phyloP scores from a whole-genome alignment of 2,797 vertebrate species.

The Rousettus madagascariensis region DNA sequence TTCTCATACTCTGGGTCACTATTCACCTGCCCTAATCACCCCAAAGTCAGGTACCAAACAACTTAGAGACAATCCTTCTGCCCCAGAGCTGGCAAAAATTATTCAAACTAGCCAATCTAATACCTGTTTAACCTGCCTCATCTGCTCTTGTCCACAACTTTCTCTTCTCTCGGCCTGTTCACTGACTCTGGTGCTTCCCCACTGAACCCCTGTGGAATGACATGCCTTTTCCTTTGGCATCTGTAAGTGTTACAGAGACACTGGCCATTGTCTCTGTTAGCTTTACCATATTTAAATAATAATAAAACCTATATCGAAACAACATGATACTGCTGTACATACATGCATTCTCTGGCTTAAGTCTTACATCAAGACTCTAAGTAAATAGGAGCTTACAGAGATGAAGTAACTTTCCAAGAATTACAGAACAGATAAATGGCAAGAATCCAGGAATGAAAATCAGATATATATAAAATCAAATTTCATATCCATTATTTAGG shows the following conservation, averaged over 20 bases:
- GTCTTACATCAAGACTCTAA: background rate
- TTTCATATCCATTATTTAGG: background rate
- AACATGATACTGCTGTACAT: background rate
- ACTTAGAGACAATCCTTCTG: background rate
- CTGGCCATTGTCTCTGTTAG: background rate
- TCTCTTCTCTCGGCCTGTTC: background rate
- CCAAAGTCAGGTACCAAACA: background rate
- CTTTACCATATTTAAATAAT: background rate
- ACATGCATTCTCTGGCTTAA: background rate
- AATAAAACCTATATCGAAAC: background rate
- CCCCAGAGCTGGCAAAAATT: background rate
- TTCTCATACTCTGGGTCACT: background rate
- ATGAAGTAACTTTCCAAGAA: background rate
- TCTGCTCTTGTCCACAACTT: background rate
- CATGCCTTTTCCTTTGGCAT: background rate
- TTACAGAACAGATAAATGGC: background rate
- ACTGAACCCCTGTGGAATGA: background rate
- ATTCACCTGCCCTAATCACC: background rate
- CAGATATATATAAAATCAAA: background rate
- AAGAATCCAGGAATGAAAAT: background rate
- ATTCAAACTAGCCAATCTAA: background rate
- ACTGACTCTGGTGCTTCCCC: background rate
- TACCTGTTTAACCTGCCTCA: background rate
- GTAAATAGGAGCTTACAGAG: background rate
- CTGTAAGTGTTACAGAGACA: background rate